These are phyloP conservation scores for Cantharis flavilabris DNA, from an alignment of 2,888 invertebrate species.

Conservation along the genomic window DNA sequence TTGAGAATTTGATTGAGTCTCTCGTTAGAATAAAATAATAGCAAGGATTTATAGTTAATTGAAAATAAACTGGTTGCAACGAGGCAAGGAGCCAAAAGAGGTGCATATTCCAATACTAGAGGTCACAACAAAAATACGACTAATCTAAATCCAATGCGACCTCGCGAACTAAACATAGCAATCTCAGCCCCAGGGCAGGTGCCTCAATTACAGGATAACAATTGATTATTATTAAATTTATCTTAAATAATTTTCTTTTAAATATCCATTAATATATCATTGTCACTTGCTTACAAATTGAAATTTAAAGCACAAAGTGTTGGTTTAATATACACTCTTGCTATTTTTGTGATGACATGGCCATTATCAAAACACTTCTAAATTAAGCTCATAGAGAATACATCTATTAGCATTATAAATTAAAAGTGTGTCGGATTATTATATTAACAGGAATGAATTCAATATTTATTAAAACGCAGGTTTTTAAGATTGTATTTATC, in stretches of 20 bases:
- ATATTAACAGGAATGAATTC: neutral
- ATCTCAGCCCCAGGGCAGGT: conserved; percentile 10
- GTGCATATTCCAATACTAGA: conserved; percentile 40
- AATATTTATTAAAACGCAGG: neutral
- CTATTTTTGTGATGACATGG: conserved; percentile 5
- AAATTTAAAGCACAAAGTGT: neutral
- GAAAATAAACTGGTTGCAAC: conserved; percentile 40
- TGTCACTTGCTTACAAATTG: neutral
- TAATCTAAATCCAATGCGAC: conserved; percentile 45
- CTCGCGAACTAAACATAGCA: conserved; percentile 41
- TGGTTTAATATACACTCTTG: neutral
- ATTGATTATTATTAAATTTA: neutral
- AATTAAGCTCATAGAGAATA: conserved; percentile 33
- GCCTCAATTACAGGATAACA: conserved; percentile 4
- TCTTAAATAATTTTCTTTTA: neutral
- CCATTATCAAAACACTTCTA: conserved; percentile 24
- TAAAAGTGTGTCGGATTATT: conserved; percentile 23
- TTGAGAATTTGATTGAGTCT: neutral
- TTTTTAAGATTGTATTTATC: neutral
- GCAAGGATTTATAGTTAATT: conserved; percentile 36
- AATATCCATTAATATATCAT: neutral
- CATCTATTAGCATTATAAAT: conserved; percentile 35
- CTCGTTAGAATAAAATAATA: neutral
- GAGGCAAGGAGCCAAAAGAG: conserved; percentile 37
- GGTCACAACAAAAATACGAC: conserved; percentile 45